Conservation (phyloP, 2,888 invertebrate species). For the Diachrysia chrysitis region DNA sequence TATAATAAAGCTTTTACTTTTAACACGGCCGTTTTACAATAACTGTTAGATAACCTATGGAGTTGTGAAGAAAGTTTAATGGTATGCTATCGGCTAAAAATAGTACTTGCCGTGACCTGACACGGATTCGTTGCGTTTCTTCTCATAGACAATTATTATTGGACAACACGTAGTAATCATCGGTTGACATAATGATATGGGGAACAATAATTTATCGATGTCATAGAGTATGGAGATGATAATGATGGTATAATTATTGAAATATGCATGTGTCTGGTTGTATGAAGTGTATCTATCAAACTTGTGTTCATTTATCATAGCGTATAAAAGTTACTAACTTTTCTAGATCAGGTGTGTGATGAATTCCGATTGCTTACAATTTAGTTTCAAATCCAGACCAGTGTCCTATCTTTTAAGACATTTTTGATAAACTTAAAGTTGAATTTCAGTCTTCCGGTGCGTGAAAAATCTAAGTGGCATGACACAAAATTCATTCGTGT, state of each 20-base stretch:
- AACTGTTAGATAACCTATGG: not conserved
- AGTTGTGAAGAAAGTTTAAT: slow-evolving; percentile 3
- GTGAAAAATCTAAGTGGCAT: not conserved
- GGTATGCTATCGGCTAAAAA: not conserved
- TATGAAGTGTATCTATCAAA: not conserved
- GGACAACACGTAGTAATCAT: not conserved
- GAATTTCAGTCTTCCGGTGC: not conserved
- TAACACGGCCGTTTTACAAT: not conserved
- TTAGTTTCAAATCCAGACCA: no score
- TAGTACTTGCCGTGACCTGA: not conserved
- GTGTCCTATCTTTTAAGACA: no score
- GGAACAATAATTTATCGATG: not conserved
- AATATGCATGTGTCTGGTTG: not conserved
- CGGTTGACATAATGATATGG: not conserved
- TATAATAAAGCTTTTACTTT: slow-evolving; percentile 1
- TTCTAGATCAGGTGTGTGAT: no score
- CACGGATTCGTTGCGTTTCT: not conserved
- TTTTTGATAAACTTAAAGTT: no score
- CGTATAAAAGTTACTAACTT: no score
- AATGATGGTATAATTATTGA: not conserved
- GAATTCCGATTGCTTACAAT: no score
- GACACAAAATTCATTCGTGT: slow-evolving; percentile 14
- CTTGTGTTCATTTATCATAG: no score
- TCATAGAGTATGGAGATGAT: not conserved
- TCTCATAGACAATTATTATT: not conserved